Base-by-base conservation (phyloP, 2,797 vertebrate species). In the Pitangus sulphuratus region DNA sequence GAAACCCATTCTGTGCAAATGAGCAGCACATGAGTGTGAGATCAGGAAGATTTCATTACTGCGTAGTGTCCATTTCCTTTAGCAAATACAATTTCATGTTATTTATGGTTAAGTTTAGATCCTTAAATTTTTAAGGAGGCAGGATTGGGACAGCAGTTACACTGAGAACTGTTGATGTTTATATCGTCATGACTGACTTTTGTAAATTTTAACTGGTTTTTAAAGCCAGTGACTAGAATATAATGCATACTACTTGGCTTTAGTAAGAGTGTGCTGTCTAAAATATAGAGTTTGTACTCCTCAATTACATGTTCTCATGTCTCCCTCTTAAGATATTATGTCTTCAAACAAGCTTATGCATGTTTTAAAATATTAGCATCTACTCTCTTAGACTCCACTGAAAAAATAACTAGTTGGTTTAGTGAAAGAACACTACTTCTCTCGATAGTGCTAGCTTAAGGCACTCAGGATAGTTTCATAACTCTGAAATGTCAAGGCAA, bases 381-480 rank as follows among this genome's bases (percentile, higher is more conserved):
- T 54, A 15, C 40, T 54, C 56, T 90, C 26, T 39, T 42, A 18
- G 39, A 62, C 37, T 76, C 35, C n/a, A 24, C 39, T 53, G 60
- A 70, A 74, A 50, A 86, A 57, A 22, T 51, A 83, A 65, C 47
- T 5, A 10, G 44, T n/a, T 83, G 87, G 44, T 94, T 82, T 64
- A 74, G 45, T 84, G 75, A 83, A 93, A 81, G 83, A 89, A 64
- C 91, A 85, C 68, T 50, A 4, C 92, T 53, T 89, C 71, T 62
- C 48, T 16, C 45, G 48, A 64, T 94, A 79, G 92, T 79, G 72
- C 66, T 86, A 26, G 79, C 86, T 97, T 75, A 72, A 85, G 87
- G 95, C 94, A 74, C 62, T 61, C 92, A 94, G 93, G 91, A 71
- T 90, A 61, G 91, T 97, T 97, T 98, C 97, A 91, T 98, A 98